These are phyloP conservation scores for Eumeta japonica DNA, from an alignment of 1,140 invertebrate species.

Conservation along the genomic window DNA sequence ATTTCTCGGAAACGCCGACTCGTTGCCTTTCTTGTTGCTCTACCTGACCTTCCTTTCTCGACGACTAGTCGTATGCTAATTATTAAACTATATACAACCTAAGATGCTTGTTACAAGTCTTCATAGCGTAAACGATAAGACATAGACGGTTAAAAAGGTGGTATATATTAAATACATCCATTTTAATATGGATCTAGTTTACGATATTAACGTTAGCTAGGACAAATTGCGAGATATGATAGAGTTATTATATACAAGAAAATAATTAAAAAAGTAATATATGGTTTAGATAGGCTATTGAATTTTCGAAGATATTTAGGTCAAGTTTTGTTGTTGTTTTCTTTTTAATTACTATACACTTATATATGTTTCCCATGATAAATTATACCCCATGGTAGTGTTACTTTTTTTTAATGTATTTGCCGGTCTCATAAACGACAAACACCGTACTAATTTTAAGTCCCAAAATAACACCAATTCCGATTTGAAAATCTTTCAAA, in stretches of 20 bases:
- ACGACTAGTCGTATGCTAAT: conserved; percentile 17
- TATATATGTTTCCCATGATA: conserved; percentile 29
- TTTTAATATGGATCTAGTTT: conserved; percentile 21
- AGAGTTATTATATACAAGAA: conserved; percentile 45
- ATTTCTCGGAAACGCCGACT: conserved; percentile 17
- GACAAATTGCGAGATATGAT: conserved; percentile 38
- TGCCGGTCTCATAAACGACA: too few species aligned
- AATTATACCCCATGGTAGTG: too few species aligned
- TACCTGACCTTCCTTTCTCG: conserved; percentile 31
- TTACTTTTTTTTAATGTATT: too few species aligned
- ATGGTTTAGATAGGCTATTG: conserved; percentile 47
- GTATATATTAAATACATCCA: conserved; percentile 10
- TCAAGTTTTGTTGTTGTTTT: conserved; percentile 15
- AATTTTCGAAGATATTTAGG: conserved; percentile 31
- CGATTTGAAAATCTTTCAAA: conserved; percentile 36
- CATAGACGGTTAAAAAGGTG: conserved; percentile 19
- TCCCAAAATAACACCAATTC: conserved; percentile 51
- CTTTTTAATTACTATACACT: conserved; percentile 31
- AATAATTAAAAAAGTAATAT: conserved; percentile 31
- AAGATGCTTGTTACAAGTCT: conserved; percentile 20
- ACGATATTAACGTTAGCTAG: conserved; percentile 29
- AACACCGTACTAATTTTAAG: conserved; percentile 40
- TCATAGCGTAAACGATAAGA: conserved; percentile 19
- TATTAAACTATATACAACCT: conserved; percentile 17
- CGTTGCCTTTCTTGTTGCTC: conserved; percentile 43